phyloP scores from a whole-genome alignment of 2,888 invertebrate species.

The Stenichneumon culpator region DNA sequence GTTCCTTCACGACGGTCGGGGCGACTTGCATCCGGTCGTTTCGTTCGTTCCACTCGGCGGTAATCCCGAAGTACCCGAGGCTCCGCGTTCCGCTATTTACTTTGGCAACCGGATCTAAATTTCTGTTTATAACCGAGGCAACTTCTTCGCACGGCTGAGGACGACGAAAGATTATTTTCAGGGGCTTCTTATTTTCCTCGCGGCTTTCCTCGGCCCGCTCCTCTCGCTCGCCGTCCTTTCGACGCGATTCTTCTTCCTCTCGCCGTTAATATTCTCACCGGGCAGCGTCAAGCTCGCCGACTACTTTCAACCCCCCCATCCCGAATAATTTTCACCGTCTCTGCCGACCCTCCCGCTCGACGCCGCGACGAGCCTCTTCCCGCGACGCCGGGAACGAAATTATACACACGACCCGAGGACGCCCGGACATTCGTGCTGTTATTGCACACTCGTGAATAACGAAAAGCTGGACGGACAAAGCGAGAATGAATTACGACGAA shows the following conservation, averaged over 20 bases:
- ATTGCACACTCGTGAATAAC: constrained; percentile 20
- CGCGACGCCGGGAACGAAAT: background rate
- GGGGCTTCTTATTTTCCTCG: constrained; percentile 51
- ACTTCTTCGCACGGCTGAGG: constrained; percentile 73
- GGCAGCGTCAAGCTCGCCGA: background rate
- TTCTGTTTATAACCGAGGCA: constrained; percentile 82
- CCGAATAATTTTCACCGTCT: background rate
- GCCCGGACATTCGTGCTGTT: background rate
- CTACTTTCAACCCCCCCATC: background rate
- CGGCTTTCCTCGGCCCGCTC: background rate
- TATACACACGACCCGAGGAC: constrained; percentile 6
- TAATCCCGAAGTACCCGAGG: constrained; percentile 18
- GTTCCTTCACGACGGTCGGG: constrained; percentile 19
- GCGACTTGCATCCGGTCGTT: constrained; percentile 16
- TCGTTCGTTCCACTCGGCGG: constrained; percentile 20
- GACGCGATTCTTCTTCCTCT: too few relatives aligned
- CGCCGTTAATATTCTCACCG: too few relatives aligned
- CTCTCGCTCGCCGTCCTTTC: background rate
- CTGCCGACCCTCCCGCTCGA: background rate
- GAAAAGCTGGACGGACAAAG: constrained; percentile 18
- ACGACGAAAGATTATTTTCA: constrained; percentile 77
- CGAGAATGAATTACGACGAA: constrained; percentile 34
- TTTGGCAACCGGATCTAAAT: constrained; percentile 82
- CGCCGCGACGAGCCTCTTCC: background rate
- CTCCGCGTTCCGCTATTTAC: constrained; percentile 74